These are phyloP conservation scores for Drosophila melanica DNA, from an alignment of 1,140 invertebrate genomes.

Conservation along the genomic window DNA sequence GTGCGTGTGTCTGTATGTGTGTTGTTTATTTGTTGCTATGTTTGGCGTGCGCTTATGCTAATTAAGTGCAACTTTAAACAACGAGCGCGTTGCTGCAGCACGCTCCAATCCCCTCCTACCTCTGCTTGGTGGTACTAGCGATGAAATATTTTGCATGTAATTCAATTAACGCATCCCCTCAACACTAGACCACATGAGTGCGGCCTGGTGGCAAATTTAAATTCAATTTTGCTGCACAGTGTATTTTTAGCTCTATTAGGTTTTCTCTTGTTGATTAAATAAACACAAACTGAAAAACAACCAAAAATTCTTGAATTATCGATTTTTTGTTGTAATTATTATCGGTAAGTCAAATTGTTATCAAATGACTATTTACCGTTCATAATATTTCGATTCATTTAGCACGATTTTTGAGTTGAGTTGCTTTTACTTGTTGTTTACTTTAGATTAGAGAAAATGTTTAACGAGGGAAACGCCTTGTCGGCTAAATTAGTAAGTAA, in stretches of 20 bases:
- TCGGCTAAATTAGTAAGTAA: background rate
- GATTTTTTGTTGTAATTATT: no score
- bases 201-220: slow-evolving; percentile 1
- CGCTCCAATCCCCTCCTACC: slow-evolving; percentile 1
- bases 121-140: slow-evolving; percentile 1
- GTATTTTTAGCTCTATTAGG: background rate
- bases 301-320: no score
- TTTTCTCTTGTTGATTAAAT: no score
- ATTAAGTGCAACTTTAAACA: slow-evolving; percentile 71
- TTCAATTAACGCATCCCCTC: slow-evolving; percentile 58
- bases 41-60: slow-evolving; percentile 63
- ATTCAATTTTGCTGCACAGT: slow-evolving; percentile 3
- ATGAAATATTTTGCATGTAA: slow-evolving; percentile 56
- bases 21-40: slow-evolving; percentile 19
- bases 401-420: no score
- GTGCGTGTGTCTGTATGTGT: slow-evolving; percentile 15
- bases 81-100: slow-evolving; percentile 1
- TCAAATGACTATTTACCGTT: no score
- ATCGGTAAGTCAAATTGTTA: no score
- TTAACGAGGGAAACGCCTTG: no score
- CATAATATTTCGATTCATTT: no score
- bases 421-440: no score
- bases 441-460: no score
- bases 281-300: no score
- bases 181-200: slow-evolving; percentile 19